A percentile compares a stretch with the other conserved stretches of the same genome.
Evolutionary conservation across 2,797 vertebrate genomes (phyloP).

Genomic region (Okamejei kenojei): DNA sequence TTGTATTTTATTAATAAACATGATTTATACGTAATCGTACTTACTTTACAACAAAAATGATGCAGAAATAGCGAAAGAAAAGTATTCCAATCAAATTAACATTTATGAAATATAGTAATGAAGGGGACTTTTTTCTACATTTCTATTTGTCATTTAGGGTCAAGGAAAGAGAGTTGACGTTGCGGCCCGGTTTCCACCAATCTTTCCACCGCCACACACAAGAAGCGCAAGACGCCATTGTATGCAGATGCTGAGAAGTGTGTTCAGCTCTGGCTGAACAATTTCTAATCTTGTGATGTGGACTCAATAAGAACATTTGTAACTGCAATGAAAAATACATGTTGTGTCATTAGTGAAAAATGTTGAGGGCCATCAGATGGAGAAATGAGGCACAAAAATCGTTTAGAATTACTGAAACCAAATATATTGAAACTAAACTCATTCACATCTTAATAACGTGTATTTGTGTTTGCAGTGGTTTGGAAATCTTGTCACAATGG

Average conservation of each 20-base stretch:
- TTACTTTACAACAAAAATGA: too few species aligned
- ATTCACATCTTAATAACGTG: background rate
- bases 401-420: background rate
- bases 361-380: background rate
- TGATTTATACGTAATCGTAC: too few species aligned
- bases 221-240: too few species aligned
- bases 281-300: too few species aligned
- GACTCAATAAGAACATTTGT: too few species aligned
- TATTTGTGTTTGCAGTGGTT: slow-evolving; percentile 75
- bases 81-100: background rate
- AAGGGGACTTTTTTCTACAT: background rate
- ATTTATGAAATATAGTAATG: background rate
- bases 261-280: too few species aligned
- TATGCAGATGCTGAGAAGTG: too few species aligned
- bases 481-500: slow-evolving; percentile 96
- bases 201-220: too few species aligned
- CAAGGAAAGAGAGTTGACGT: too few species aligned
- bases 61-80: background rate
- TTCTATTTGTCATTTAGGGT: background rate
- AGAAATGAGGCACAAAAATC: background rate
- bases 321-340: background rate
- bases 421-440: background rate
- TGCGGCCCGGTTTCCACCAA: too few species aligned
- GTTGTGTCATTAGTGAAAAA: background rate
- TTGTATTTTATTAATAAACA: too few species aligned